Conservation (phyloP, 2,797 vertebrate genomes). For the Scarus forsteni region DNA sequence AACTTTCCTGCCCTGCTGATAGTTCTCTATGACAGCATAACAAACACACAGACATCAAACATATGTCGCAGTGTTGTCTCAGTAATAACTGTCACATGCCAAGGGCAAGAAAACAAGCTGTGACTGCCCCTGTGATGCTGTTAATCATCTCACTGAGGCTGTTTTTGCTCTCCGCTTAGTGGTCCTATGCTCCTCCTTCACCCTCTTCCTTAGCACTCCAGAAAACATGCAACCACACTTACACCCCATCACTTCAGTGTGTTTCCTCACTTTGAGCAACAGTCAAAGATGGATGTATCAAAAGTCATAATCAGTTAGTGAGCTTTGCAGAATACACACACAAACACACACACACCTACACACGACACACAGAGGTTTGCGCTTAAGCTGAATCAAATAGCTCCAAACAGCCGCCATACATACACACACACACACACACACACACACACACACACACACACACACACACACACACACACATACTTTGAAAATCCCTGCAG, state of each 20-base stretch:
- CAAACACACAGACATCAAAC: slow-evolving; percentile 23
- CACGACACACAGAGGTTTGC: no score
- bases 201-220: slow-evolving; percentile 26
- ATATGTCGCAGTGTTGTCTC: slow-evolving; percentile 27
- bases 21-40: slow-evolving; percentile 11
- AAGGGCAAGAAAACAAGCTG: slow-evolving; percentile 58
- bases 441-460: slow-evolving; percentile 22
- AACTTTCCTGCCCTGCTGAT: background rate
- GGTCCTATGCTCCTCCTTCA: slow-evolving; percentile 46
- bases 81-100: slow-evolving; percentile 50
- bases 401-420: slow-evolving; percentile 47
- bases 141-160: slow-evolving; percentile 51
- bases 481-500: slow-evolving; percentile 60
- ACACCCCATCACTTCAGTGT: background rate
- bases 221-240: slow-evolving; percentile 8
- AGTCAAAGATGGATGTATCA: slow-evolving; percentile 28
- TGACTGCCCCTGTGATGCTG: slow-evolving; percentile 16
- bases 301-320: slow-evolving; percentile 28
- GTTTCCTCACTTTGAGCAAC: slow-evolving; percentile 2
- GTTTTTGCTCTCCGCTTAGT: slow-evolving; percentile 39
- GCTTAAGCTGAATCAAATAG: slow-evolving; percentile 40
- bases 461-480: slow-evolving; percentile 28
- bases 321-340: slow-evolving; percentile 24
- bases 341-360: background rate
- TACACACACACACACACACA: slow-evolving; percentile 24